Percentiles rank a stretch among this genome's conserved stretches.
These are phyloP conservation scores for Drosophila chauvacae DNA, from an alignment of 1,140 invertebrate species.

Conservation along the genomic window DNA sequence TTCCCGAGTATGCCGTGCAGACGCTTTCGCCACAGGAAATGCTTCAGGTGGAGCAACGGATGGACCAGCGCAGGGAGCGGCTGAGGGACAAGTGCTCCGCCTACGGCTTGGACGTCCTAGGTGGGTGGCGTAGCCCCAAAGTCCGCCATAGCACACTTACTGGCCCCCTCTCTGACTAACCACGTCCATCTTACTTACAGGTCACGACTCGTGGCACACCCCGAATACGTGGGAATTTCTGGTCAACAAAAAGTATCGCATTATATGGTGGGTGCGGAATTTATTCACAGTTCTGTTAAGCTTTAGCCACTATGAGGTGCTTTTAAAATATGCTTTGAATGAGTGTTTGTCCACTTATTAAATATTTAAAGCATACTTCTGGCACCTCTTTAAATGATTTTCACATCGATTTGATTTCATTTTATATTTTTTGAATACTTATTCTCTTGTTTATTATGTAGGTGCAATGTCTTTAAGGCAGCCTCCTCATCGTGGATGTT, in stretches of 20 bases:
- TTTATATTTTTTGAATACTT: background rate
- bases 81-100: slow-evolving; percentile 85
- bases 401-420: background rate
- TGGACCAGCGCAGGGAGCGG: slow-evolving; percentile 85
- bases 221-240: slow-evolving; percentile 94
- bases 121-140: slow-evolving; percentile 45
- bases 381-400: background rate
- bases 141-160: slow-evolving; percentile 7
- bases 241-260: slow-evolving; percentile 90
- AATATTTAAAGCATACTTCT: background rate
- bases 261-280: slow-evolving; percentile 87
- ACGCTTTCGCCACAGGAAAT: slow-evolving; percentile 77
- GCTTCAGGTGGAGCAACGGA: slow-evolving; percentile 85
- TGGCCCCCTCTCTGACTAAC: background rate
- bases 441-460: background rate
- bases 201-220: slow-evolving; percentile 88
- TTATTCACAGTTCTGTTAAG: slow-evolving; percentile 60
- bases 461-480: slow-evolving; percentile 94
- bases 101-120: slow-evolving; percentile 85
- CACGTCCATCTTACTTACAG: slow-evolving; percentile 65
- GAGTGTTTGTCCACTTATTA: background rate
- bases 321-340: background rate
- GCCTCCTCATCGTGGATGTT: slow-evolving; percentile 96
- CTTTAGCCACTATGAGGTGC: background rate
- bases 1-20: slow-evolving; percentile 79